A percentile compares a stretch with the other conserved stretches of the same genome.
phyloP scores from a whole-genome alignment of 1,140 invertebrate genomes.

The Antheraea pernyi region DNA sequence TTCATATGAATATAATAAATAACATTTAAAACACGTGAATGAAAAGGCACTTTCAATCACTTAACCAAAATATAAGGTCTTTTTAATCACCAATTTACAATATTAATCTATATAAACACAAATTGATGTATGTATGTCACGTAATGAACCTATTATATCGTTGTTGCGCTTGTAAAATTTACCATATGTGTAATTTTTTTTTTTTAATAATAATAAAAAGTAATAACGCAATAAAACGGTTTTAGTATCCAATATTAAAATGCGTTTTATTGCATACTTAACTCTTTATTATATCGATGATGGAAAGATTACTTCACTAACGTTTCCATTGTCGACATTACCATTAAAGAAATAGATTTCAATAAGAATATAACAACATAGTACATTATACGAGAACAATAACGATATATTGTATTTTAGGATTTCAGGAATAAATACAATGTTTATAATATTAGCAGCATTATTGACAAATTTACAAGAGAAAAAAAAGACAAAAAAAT shows the following conservation, averaged over 20 bases:
- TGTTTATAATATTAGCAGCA: too few species aligned
- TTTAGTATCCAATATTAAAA: background rate
- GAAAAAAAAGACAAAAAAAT: background rate
- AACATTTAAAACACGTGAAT: conserved; percentile 33
- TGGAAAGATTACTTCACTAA: too few species aligned
- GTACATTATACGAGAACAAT: too few species aligned
- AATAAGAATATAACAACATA: too few species aligned
- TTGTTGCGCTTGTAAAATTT: background rate
- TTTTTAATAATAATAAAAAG: too few species aligned
- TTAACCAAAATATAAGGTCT: conserved; percentile 7
- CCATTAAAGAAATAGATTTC: too few species aligned
- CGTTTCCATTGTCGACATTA: too few species aligned
- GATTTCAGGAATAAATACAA: too few species aligned
- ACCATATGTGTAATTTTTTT: background rate
- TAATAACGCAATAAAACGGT: background rate
- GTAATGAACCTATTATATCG: background rate
- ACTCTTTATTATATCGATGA: too few species aligned
- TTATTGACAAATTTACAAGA: too few species aligned
- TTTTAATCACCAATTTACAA: background rate
- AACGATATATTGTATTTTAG: too few species aligned
- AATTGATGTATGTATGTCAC: background rate
- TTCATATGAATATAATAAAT: conserved; percentile 21
- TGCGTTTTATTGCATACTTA: too few species aligned
- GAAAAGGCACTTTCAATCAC: conserved; percentile 38
- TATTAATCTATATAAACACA: conserved; percentile 2